Percentiles rank a stretch among this genome's conserved stretches.
Evolutionary conservation across 2,113 vertebrate genomes (phyloP).

Genomic region (Archocentrus centrarchus): DNA sequence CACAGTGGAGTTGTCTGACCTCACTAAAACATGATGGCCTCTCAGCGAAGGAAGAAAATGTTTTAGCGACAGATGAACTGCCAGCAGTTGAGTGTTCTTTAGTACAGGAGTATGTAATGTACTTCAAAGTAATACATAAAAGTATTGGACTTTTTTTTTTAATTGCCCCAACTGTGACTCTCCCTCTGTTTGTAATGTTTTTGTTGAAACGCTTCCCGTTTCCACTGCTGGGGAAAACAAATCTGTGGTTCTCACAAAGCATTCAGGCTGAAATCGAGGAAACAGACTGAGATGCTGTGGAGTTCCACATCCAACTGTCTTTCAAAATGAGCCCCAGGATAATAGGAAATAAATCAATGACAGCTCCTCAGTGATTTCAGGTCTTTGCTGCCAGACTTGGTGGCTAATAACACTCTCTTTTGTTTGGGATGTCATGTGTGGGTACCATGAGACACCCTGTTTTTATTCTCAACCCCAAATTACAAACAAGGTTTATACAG

Average conservation of each 20-base stretch:
- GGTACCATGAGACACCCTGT: neutral
- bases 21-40: too few relatives aligned
- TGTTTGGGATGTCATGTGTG: neutral
- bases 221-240: neutral
- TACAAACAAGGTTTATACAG: neutral
- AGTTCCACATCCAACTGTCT: neutral
- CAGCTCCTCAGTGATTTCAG: neutral
- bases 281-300: accelerated
- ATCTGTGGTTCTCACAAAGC: neutral
- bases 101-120: neutral
- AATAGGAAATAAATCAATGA: neutral
- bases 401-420: neutral
- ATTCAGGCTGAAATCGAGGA: neutral
- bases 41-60: too few relatives aligned
- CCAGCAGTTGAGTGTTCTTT: neutral
- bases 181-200: neutral
- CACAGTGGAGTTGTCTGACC: too few relatives aligned
- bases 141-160: neutral
- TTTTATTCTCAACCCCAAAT: neutral
- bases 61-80: too few relatives aligned
- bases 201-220: neutral
- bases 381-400: neutral
- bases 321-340: accelerated
- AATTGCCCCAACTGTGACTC: neutral
- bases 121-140: neutral